Base-by-base conservation (phyloP, 2,888 invertebrate genomes). In the Belgica antarctica region DNA sequence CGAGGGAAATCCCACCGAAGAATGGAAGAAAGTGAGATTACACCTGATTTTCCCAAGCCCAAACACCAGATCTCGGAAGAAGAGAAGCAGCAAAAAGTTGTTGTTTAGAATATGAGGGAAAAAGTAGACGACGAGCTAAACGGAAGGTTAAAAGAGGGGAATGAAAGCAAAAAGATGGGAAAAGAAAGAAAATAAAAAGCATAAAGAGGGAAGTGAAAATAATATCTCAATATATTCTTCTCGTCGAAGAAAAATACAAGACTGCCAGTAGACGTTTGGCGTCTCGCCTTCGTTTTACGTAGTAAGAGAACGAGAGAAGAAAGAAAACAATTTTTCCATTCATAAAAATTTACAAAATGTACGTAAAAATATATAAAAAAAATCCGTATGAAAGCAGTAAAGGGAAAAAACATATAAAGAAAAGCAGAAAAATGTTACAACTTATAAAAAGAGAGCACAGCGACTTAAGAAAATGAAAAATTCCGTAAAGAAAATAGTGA, bases 131-230 rank as follows among this genome's bases (percentile, higher is more conserved):
- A 57, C 68, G 52, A 68, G 65, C 68, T 68, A 68, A 68, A 68
- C 68, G 68, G 68, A 68, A 68, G 68, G 68, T 27, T 19, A 68
- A 68, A 63, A 68, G 68, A 68, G 28, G 57, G 47, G 24, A 66
- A 22, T 22, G 24, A 63, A n/a, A 63, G n/a, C 34, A 8, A 36
- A 24, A 63, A 22, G 24, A 34, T 36, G 22, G 22, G 22, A 41
- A 65, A 47, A n/a, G 65, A 46, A 46, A 17, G 28, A 28, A 46
- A 36, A n/a, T n/a, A n/a, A 66, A 66, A 66, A 22, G 25, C 25
- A 63, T 47, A 66, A 31, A 57, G 19, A 68, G 68, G 68, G 68
- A 68, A 68, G 68, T 68, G 65, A 68, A 68, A 68, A 68, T 68
- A 68, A 68, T 68, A 66, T 66, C 66, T 66, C 47, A 66, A 66